A percentile compares a stretch with the other conserved stretches of the same genome.
phyloP scores from a whole-genome alignment of 2,113 vertebrate species.

The Calyptomena viridis region DNA sequence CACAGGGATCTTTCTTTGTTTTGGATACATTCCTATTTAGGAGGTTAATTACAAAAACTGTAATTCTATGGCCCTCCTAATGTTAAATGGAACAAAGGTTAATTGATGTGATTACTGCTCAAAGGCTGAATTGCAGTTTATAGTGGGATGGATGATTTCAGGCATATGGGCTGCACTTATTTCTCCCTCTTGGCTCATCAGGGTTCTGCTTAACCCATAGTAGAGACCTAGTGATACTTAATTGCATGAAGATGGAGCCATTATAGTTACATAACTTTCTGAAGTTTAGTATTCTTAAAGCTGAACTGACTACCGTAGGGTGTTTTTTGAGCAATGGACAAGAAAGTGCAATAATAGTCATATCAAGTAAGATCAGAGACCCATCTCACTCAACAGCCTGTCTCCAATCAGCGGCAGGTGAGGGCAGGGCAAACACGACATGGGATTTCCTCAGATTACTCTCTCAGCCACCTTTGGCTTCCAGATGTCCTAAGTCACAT shows the following conservation, averaged over 20 bases:
- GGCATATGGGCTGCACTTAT: slow-evolving; percentile 43
- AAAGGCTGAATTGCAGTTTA: slow-evolving; percentile 34
- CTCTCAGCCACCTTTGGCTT: background rate
- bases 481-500: background rate
- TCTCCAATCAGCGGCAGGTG: background rate
- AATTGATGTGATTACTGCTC: slow-evolving; percentile 56
- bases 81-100: slow-evolving; percentile 53
- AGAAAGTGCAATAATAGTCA: background rate
- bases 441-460: background rate
- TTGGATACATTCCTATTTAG: slow-evolving; percentile 23
- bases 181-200: slow-evolving; percentile 27
- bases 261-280: background rate
- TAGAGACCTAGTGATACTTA: slow-evolving; percentile 38
- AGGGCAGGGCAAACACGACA: background rate
- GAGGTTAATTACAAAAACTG: slow-evolving; percentile 53
- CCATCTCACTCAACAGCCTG: background rate
- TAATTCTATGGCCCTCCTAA: slow-evolving; percentile 37
- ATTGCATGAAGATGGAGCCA: background rate
- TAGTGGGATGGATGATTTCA: slow-evolving; percentile 50
- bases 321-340: background rate
- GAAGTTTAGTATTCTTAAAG: background rate
- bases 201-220: slow-evolving; percentile 38
- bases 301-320: background rate
- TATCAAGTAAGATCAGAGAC: background rate
- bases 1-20: slow-evolving; percentile 3